Evolutionary conservation across 2,113 vertebrate genomes (phyloP), one percentile per base, ranked within the genome.

Genomic region (Pygoscelis adeliae): DNA sequence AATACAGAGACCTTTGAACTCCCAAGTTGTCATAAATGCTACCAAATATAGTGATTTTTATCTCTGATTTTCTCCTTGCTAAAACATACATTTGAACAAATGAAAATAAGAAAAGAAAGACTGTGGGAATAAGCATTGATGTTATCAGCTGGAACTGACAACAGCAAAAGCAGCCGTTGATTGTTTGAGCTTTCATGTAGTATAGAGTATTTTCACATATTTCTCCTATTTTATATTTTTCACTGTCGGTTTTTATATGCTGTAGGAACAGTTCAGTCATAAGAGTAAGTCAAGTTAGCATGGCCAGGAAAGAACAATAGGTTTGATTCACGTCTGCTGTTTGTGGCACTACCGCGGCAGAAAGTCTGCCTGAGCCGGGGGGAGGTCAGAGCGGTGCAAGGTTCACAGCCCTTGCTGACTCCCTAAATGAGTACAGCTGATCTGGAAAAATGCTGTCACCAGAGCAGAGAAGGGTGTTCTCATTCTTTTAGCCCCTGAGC

Each of bases 201-300:
- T 10, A 20, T 11, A 85, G 32, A 69, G 20, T 73, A 58, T 87
- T 92, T 83, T 76, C 56, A 79, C 27, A 22, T 30, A 13, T 58
- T 76, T 83, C 53, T 59, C 49, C 50, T 67, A 47, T 32, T 83
- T 94, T 81, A 25, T 84, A 50, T 44, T 83, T 94, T 91, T 78
- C 72, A 30, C 63, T 34, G 74, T 61, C 36, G 16, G 22, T 73
- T 90, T 93, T 82, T 80, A 61, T 66, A 69, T 1, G 2, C 25
- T 61, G 22, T 50, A 15, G 2, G 61, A 94, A 61, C 42, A 62
- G 42, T 30, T 97, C 86, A 93, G 85, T 95, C 53, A 15, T 50
- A 90, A 97, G 65, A 96, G 82, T 74, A 95, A 97, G 96, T 92
- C 93, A 94, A 70, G 88, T 91, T 97, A 96, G 74, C 58, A 66